Percentiles rank a stretch among this genome's conserved stretches.
phyloP scores from a whole-genome alignment of 2,888 invertebrate species.

The Meiosimyza decipiens region DNA sequence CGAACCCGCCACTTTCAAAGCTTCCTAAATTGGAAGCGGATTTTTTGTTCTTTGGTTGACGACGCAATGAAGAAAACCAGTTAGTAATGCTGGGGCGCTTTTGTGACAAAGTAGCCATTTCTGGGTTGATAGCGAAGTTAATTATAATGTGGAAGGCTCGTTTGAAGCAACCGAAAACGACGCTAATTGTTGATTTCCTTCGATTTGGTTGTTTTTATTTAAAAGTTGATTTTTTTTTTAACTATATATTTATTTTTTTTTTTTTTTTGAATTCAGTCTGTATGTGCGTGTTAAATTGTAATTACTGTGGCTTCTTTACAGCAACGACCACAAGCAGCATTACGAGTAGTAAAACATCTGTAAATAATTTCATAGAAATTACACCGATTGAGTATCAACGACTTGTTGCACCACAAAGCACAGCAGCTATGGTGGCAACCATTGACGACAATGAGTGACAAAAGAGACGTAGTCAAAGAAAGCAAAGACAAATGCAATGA shows the following conservation, averaged over 20 bases:
- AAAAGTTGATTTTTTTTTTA: too few relatives aligned
- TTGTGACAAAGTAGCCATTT: conserved; percentile 68
- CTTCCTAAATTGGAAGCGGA: conserved; percentile 43
- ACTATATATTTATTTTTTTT: too few relatives aligned
- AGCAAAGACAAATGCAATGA: neutral
- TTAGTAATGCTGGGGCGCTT: conserved; percentile 78
- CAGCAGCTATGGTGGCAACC: conserved; percentile 36
- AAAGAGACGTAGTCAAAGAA: neutral
- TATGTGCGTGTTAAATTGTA: conserved; percentile 28
- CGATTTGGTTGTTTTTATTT: too few relatives aligned
- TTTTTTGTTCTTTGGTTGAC: conserved; percentile 67
- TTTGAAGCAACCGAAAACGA: neutral
- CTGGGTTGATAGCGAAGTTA: conserved; percentile 7
- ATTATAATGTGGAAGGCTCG: neutral
- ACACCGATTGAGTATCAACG: conserved; percentile 48
- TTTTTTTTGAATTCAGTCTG: too few relatives aligned
- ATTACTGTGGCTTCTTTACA: conserved; percentile 46
- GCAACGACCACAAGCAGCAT: neutral
- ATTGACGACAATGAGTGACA: conserved; percentile 52
- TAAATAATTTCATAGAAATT: conserved; percentile 22
- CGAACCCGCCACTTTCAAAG: conserved; percentile 45
- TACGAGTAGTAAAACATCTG: conserved; percentile 14
- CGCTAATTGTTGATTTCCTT: too few relatives aligned
- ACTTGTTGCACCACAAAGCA: conserved; percentile 25
- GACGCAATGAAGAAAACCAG: conserved; percentile 84